A percentile compares a stretch with the other conserved stretches of the same genome.
Evolutionary conservation across 2,888 invertebrate genomes (phyloP).

Genomic region (Agriopis leucophaearia): DNA sequence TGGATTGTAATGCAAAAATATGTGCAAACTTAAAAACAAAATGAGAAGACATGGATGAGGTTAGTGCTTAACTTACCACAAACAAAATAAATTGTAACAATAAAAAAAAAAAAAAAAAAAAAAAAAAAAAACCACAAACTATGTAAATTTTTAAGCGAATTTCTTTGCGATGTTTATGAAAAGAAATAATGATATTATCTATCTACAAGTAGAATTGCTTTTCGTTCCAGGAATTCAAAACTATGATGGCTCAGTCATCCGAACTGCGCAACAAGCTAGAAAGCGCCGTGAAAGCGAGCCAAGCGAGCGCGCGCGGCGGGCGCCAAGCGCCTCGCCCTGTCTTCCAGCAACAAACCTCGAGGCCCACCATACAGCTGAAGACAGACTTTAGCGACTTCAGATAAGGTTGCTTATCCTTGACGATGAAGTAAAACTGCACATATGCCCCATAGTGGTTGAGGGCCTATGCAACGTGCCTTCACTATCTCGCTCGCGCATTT

Average conservation of each 20-base stretch:
- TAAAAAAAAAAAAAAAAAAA: no score
- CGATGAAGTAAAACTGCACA: not conserved
- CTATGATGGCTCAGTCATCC: conserved; percentile 93
- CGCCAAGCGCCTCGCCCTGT: conserved; percentile 61
- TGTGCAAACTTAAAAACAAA: no score
- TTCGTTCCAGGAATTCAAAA: conserved; percentile 93
- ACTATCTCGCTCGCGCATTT: no score
- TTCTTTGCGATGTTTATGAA: no score
- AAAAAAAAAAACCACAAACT: no score
- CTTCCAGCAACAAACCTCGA: conserved; percentile 70
- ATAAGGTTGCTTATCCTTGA: conserved; percentile 66
- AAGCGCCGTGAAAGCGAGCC: conserved; percentile 92
- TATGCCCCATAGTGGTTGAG: no score
- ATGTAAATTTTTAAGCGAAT: not conserved
- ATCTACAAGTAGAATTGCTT: not conserved
- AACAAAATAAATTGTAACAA: no score
- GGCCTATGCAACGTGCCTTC: no score
- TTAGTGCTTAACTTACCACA: no score
- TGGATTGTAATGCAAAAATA: no score
- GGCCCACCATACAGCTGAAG: conserved; percentile 95
- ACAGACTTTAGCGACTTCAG: conserved; percentile 98
- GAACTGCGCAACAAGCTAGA: conserved; percentile 94
- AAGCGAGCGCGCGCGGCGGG: conserved; percentile 75
- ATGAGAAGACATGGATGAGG: no score
- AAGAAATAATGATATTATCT: no score